Base-by-base conservation (phyloP, 2,888 invertebrate species). In the Aquatica leii region DNA sequence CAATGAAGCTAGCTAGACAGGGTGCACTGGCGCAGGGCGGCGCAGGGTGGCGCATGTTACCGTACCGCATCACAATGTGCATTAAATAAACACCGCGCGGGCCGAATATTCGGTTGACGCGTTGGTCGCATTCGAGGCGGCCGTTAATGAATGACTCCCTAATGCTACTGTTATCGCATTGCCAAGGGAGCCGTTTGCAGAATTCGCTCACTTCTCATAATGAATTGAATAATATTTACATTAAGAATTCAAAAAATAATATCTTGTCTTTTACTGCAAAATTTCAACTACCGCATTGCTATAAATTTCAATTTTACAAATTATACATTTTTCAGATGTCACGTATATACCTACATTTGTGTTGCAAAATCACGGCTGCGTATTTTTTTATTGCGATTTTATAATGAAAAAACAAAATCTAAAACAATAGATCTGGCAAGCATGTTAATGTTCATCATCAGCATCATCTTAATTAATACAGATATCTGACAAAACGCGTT, bases 151-250 rank as follows among this genome's bases (percentile, higher is more conserved):
- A 76, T 75, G 74, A 73, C 71, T 74, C 75, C 75, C 74, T 73
- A 73, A 77, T 73, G 74, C 70, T 76, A 68, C 70, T 71, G 74
- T 71, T 77, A 74, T 74, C 74, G 71, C 73, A 71, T 67, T 74
- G 73, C 70, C 76, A 71, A 69, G 77, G 76, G 77, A 75, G 72
- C 69, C 74, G 74, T 77, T 77, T 72, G 67, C 70, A 70, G 71
- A 69, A 73, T 73, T 74, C 72, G 69, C 74, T 74, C 74, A 74
- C 74, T 74, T 74, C 71, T 68, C 69, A 68, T 75, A 76, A 77
- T 75, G 73, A 76, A 77, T 76, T 77, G 74, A 76, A 76, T 76
- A 76, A 76, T 75, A 76, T 77, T 75, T 74, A 73, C 75, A 76
- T 76, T 74, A 76, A 73, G 71, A 73, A 74, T 75, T 72, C 70